Conservation (phyloP, 2,113 vertebrate genomes). For the Gymnogyps californianus region DNA sequence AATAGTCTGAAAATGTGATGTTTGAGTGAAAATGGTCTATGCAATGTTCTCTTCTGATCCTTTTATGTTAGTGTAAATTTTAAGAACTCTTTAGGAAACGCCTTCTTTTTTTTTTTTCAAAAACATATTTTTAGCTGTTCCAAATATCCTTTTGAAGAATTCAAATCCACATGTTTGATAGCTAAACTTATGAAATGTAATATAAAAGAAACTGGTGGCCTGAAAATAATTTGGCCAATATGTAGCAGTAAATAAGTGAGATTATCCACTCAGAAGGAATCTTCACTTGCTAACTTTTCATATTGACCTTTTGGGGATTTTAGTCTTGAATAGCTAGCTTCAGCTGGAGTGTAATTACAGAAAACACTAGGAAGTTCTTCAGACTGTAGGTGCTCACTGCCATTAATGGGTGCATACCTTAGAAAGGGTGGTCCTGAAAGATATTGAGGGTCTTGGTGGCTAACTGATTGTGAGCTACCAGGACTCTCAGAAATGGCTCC, state of each 20-base stretch:
- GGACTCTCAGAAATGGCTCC: background rate
- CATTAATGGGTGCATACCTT: background rate
- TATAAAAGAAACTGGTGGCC: background rate
- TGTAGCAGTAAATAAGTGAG: background rate
- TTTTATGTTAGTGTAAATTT: background rate
- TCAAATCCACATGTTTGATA: background rate
- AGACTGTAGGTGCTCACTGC: background rate
- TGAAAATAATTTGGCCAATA: background rate
- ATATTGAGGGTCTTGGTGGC: accelerated
- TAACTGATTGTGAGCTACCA: background rate
- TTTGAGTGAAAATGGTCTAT: background rate
- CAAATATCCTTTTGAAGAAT: background rate
- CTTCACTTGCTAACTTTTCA: background rate
- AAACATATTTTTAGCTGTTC: background rate
- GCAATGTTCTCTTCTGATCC: background rate
- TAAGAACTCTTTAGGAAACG: background rate
- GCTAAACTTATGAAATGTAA: background rate
- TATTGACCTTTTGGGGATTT: background rate
- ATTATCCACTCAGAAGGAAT: background rate
- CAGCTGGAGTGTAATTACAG: background rate
- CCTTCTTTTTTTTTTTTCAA: background rate
- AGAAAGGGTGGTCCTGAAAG: background rate
- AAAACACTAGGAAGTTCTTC: background rate
- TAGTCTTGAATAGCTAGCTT: background rate
- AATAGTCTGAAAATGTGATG: background rate